Conservation (phyloP, 2,797 vertebrate genomes). For the Mormyrus hasselquistii region DNA sequence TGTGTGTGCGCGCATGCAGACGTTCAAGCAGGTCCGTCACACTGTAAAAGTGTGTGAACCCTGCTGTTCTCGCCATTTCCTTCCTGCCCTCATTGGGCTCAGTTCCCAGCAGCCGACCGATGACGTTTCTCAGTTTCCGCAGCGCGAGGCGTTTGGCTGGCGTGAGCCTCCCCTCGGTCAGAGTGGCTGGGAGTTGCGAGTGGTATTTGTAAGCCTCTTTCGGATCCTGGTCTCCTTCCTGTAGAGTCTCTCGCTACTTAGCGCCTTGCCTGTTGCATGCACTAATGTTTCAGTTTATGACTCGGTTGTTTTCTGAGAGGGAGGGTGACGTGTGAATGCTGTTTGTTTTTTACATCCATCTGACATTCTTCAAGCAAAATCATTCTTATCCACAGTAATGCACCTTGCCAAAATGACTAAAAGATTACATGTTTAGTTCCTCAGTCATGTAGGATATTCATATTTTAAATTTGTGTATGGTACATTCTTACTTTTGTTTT, state of each 20-base stretch:
- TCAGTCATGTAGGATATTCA: background rate
- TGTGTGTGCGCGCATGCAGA: background rate
- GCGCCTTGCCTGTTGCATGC: background rate
- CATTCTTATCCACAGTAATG: background rate
- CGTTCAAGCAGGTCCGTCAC: background rate
- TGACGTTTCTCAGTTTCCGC: background rate
- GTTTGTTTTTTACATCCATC: background rate
- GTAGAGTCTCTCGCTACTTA: background rate
- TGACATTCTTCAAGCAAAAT: background rate
- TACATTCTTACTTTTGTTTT: background rate
- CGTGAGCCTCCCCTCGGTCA: background rate
- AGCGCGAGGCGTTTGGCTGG: background rate
- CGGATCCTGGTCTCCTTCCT: background rate
- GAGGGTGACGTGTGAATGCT: background rate
- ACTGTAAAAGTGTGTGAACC: background rate
- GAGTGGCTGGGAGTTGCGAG: background rate
- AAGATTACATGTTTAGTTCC: background rate
- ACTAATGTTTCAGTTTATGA: background rate
- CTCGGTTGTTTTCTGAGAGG: background rate
- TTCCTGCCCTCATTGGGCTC: background rate
- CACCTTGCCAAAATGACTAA: background rate
- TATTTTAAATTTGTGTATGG: background rate
- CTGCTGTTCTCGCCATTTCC: background rate
- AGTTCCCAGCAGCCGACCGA: background rate
- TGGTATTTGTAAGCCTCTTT: background rate